These are phyloP conservation scores for Zootermopsis nevadensis DNA, from an alignment of 2,888 invertebrate species.

Conservation along the genomic window DNA sequence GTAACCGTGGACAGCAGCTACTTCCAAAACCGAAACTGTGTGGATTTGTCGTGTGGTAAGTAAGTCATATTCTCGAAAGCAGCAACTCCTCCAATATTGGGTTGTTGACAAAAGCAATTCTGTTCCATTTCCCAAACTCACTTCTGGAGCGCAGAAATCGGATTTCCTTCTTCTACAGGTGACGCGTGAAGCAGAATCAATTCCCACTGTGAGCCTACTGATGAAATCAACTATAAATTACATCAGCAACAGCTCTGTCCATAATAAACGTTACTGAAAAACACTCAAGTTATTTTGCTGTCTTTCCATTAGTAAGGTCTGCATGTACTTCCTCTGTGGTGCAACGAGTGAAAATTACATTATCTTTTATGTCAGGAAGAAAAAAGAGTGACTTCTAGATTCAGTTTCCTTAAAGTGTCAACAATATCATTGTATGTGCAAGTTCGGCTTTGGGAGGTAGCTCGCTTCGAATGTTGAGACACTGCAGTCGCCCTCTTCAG, in stretches of 20 bases:
- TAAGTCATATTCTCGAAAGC: neutral
- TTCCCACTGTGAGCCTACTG: neutral
- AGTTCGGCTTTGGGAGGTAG: no score
- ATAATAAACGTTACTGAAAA: neutral
- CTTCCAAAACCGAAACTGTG: neutral
- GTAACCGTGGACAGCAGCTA: no score
- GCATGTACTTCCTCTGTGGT: neutral
- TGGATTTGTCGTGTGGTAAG: neutral
- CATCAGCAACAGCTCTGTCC: neutral
- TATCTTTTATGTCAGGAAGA: no score
- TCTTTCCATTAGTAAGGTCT: neutral
- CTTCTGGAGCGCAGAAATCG: neutral
- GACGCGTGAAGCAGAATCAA: constrained; percentile 2
- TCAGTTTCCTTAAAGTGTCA: no score
- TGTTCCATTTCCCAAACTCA: constrained; percentile 1
- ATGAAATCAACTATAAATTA: constrained; percentile 6
- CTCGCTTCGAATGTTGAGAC: no score
- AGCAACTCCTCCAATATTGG: neutral
- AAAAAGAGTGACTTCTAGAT: no score
- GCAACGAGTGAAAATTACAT: no score
- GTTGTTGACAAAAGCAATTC: constrained; percentile 4
- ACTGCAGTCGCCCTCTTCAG: no score
- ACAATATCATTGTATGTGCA: no score
- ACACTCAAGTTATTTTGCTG: neutral
- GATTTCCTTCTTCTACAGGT: neutral